Percentiles rank a stretch among this genome's conserved stretches.
Evolutionary conservation across 1,140 invertebrate genomes (phyloP).

Genomic region (Papilio polytes): DNA sequence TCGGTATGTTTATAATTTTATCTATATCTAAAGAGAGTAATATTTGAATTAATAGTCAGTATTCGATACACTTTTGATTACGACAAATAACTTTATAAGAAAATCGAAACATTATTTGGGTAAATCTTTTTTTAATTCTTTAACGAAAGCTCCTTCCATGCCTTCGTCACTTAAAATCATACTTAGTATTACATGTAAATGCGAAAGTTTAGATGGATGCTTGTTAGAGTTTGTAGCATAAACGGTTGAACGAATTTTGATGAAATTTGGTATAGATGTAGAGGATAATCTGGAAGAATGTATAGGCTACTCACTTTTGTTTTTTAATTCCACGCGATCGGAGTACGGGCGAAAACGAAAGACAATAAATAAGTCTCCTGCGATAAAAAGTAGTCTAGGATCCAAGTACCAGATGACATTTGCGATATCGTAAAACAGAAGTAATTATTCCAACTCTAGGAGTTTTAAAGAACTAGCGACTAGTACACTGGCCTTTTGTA

Average conservation of each 20-base stretch:
- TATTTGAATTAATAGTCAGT: slow-evolving; percentile 57
- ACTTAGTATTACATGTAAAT: no score
- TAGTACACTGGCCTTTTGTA: not conserved
- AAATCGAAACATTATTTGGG: not conserved
- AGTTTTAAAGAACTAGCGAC: not conserved
- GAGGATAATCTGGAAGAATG: no score
- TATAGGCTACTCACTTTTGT: no score
- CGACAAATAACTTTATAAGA: not conserved
- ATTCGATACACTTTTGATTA: not conserved
- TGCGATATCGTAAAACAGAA: not conserved
- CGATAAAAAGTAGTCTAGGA: not conserved
- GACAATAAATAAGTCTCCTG: not conserved
- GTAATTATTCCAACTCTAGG: not conserved
- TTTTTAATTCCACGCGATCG: no score
- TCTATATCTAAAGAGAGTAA: slow-evolving; percentile 58
- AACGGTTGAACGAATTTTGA: no score
- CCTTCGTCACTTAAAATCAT: no score
- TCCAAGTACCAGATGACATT: not conserved
- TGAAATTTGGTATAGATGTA: no score
- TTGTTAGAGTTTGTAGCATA: no score
- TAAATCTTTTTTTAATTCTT: no score
- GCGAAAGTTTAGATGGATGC: no score
- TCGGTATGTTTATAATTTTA: slow-evolving; percentile 62
- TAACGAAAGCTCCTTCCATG: not conserved
- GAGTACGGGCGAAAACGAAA: no score